Base-by-base conservation (phyloP, 2,113 vertebrate species). In the Circaetus gallicus region DNA sequence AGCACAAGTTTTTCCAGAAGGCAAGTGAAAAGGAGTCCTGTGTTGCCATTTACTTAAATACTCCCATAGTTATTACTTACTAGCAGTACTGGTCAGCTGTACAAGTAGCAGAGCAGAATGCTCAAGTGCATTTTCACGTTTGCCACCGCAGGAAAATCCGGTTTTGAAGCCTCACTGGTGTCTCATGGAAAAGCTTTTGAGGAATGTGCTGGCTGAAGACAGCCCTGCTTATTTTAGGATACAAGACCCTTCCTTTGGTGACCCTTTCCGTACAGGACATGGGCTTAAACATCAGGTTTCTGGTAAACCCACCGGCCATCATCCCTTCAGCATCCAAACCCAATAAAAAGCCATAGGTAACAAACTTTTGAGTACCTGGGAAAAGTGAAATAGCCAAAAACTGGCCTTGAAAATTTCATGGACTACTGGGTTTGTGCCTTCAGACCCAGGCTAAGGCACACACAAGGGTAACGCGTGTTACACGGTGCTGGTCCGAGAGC, bases 401-500 rank as follows among this genome's bases (percentile, higher is more conserved):
- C 3, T 1, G 5, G 34, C 65, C 52, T 43, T 21, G 21, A 43
- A 25, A 49, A 65, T 3, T 6, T 40, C 22, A 2, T 5, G 32
- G 52, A 12, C 25, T 53, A 70, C 13, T 20, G 66, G 42, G 47
- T 71, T 84, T 62, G 76, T 50, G 21, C 19, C 34, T 4, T 11
- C 31, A 66, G 65, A 11, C 4, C 9, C 56, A 11, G 31, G 14
- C 8, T 38, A 6, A 50, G 1, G 32, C 2, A 14, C 52, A 31
- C 28, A 11, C 28, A 6, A n/a, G 47, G n/a, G 34, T 22, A 32
- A 10, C 4, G 13, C 2, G 26, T 11, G 42, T 12, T 5, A 14
- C 6, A 1, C 0, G 13, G n/a, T 7, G 69, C 69, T 18, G 78
- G 28, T 2, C 20, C 8, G 3, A 10, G 59, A 17, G 56, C n/a